phyloP scores from a whole-genome alignment of 2,113 vertebrate species.

The Microtus richardsoni region DNA sequence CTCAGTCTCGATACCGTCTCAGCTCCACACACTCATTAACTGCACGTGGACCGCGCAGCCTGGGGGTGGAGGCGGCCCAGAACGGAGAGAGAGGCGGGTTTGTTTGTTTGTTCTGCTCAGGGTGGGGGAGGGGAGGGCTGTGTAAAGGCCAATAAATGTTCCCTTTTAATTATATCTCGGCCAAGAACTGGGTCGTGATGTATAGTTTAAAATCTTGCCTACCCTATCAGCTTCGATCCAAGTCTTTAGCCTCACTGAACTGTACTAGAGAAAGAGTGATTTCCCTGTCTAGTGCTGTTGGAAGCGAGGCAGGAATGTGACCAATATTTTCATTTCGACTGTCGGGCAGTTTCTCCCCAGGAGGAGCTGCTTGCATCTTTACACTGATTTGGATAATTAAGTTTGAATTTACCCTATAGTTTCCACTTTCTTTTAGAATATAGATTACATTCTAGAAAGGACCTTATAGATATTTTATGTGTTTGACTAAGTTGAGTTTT shows the following conservation, averaged over 20 bases:
- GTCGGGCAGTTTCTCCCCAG: not conserved
- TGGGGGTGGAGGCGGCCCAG: rapidly evolving
- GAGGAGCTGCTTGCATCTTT: not conserved
- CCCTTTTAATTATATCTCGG: not conserved
- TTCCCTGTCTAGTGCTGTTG: not conserved
- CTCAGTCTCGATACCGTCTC: not conserved
- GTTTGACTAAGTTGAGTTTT: not conserved
- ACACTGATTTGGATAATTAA: not conserved
- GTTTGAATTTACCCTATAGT: not conserved
- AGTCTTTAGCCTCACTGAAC: not conserved
- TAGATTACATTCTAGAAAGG: not conserved
- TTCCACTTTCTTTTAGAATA: not conserved
- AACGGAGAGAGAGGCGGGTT: not conserved
- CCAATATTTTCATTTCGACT: not conserved
- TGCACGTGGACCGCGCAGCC: not conserved
- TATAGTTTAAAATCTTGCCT: not conserved
- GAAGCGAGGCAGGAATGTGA: not conserved
- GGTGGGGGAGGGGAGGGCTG: not conserved
- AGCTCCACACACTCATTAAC: not conserved
- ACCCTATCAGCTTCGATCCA: not conserved
- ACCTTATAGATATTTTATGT: not conserved
- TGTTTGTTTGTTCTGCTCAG: not conserved
- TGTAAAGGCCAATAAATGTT: not conserved
- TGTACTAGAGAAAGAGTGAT: not conserved
- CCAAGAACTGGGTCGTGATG: not conserved